These are phyloP conservation scores for Mystacornis crossleyi DNA, from an alignment of 2,113 vertebrate species.

Conservation along the genomic window DNA sequence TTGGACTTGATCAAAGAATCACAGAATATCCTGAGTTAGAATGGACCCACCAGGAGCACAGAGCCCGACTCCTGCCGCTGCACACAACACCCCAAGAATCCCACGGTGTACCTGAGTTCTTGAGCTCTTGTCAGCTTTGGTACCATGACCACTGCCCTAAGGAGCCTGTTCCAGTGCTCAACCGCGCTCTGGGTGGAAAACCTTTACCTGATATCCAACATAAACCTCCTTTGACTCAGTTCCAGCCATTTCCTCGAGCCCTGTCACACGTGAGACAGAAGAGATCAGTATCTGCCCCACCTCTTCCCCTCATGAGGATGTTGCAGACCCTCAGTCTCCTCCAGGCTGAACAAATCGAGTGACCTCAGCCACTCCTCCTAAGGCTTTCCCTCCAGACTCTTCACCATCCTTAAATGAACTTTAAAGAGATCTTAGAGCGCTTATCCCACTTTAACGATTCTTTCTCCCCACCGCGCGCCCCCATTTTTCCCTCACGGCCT, in stretches of 20 bases:
- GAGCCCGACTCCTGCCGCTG: rapidly evolving
- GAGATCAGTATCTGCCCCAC: rapidly evolving
- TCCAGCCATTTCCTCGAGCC: rapidly evolving
- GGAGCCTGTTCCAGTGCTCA: neutral
- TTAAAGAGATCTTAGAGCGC: rapidly evolving
- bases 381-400: rapidly evolving
- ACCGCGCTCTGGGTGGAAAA: rapidly evolving
- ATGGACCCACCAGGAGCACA: rapidly evolving
- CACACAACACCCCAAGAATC: neutral
- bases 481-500: rapidly evolving
- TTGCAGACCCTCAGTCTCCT: rapidly evolving
- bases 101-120: rapidly evolving
- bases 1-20: rapidly evolving
- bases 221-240: neutral
- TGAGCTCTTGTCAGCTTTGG: too few species aligned
- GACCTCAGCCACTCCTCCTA: neutral
- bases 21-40: rapidly evolving
- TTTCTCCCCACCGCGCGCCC: rapidly evolving
- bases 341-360: too few species aligned
- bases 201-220: rapidly evolving
- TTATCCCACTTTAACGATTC: rapidly evolving
- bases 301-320: neutral
- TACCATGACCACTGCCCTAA: rapidly evolving
- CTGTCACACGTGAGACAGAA: too few species aligned
- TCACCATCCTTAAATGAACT: rapidly evolving